Conservation (phyloP, 2,888 invertebrate genomes). For the Cerastis rubricosa region DNA sequence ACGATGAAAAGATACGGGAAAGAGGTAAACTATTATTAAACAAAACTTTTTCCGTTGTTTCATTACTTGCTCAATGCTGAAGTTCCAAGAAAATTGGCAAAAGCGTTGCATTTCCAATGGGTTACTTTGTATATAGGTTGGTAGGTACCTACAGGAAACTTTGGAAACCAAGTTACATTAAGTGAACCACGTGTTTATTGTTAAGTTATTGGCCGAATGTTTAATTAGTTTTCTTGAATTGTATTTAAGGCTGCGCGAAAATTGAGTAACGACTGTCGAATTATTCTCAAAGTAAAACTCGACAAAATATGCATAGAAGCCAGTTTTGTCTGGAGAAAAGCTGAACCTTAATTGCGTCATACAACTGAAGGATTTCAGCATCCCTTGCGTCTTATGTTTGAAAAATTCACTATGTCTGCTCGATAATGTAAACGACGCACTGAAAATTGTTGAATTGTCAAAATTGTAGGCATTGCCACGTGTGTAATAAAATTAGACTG, state of each 20-base stretch:
- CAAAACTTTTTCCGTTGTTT: conserved; percentile 38
- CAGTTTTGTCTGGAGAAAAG: too few relatives aligned
- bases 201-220: conserved; percentile 17
- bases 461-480: too few relatives aligned
- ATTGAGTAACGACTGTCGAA: neutral
- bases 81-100: conserved; percentile 43
- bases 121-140: conserved; percentile 30
- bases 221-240: conserved; percentile 19
- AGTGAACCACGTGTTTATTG: conserved; percentile 18
- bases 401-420: too few relatives aligned
- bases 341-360: too few relatives aligned
- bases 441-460: too few relatives aligned
- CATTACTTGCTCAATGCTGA: conserved; percentile 32
- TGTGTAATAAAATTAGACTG: too few relatives aligned
- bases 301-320: too few relatives aligned
- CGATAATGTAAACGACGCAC: too few relatives aligned
- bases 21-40: conserved; percentile 49
- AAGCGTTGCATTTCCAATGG: conserved; percentile 42
- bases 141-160: neutral
- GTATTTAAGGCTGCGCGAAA: neutral
- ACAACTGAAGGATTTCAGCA: too few relatives aligned
- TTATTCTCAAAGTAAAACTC: neutral
- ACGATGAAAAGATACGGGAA: conserved; percentile 20
- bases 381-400: too few relatives aligned
- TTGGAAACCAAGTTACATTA: conserved; percentile 15